A percentile compares a stretch with the other conserved stretches of the same genome.
phyloP scores from a whole-genome alignment of 2,888 invertebrate species.

The Xanthorhoe designata region DNA sequence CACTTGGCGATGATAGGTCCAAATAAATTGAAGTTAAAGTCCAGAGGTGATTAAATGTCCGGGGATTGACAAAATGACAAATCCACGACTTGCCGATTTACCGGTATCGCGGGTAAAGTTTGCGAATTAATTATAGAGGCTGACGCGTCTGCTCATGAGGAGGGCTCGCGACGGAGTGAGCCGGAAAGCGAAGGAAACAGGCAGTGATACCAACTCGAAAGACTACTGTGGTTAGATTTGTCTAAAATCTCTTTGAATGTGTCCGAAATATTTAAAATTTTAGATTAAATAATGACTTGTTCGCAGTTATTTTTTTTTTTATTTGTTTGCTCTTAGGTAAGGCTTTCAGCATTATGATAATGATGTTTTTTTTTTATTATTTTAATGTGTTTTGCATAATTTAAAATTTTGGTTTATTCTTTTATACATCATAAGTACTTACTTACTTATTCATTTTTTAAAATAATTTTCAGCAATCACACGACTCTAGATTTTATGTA shows the following conservation, averaged over 20 bases:
- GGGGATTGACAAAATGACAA: slow-evolving; percentile 9
- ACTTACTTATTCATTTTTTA: too few species aligned
- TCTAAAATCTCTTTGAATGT: not conserved
- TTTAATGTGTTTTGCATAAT: too few species aligned
- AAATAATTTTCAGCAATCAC: too few species aligned
- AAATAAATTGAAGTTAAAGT: slow-evolving; percentile 20
- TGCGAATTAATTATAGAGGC: slow-evolving; percentile 47
- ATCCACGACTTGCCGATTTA: slow-evolving; percentile 24
- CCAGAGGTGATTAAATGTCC: slow-evolving; percentile 43
- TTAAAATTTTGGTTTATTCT: too few species aligned
- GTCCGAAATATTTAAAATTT: not conserved
- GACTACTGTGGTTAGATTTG: slow-evolving; percentile 12
- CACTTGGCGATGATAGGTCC: slow-evolving; percentile 61
- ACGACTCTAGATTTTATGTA: too few species aligned
- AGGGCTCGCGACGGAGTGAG: slow-evolving; percentile 74
- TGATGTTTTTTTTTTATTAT: too few species aligned
- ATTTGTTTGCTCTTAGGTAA: too few species aligned
- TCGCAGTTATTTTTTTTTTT: not conserved
- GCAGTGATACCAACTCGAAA: slow-evolving; percentile 44
- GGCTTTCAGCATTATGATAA: too few species aligned
- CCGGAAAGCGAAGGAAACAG: slow-evolving; percentile 45
- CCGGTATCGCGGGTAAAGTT: slow-evolving; percentile 75
- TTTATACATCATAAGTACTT: too few species aligned
- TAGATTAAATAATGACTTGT: not conserved
- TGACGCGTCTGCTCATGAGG: slow-evolving; percentile 56